Evolutionary conservation across 1,140 invertebrate species (phyloP).

Genomic region (Pogonomyrmex barbatus): DNA sequence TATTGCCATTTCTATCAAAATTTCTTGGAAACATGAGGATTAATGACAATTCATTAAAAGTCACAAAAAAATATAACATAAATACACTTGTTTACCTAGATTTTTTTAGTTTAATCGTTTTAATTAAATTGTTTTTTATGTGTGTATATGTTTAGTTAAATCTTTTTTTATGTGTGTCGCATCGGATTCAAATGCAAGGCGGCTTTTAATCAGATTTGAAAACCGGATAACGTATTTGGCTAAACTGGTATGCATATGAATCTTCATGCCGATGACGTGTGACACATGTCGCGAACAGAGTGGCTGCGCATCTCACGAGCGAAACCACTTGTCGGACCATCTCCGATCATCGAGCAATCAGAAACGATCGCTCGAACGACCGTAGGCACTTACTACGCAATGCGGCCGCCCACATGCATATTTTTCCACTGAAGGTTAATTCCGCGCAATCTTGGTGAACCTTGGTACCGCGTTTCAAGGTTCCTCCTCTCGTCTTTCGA

Average conservation of each 20-base stretch:
- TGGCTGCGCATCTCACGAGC: slow-evolving; percentile 3
- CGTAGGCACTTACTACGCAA: slow-evolving; percentile 54
- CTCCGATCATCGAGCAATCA: slow-evolving; percentile 47
- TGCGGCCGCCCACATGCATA: slow-evolving; percentile 55
- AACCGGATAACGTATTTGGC: not conserved
- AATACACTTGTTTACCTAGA: too few species aligned
- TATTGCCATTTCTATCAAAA: not conserved
- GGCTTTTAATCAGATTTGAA: not conserved
- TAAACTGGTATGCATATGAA: not conserved
- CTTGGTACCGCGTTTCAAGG: slow-evolving; percentile 54
- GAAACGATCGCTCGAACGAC: not conserved
- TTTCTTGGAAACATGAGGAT: not conserved
- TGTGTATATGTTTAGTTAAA: too few species aligned
- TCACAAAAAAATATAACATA: not conserved
- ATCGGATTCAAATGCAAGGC: not conserved
- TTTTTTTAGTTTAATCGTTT: too few species aligned
- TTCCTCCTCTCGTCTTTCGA: not conserved
- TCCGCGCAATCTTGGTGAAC: slow-evolving; percentile 38
- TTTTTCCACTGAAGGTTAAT: slow-evolving; percentile 16
- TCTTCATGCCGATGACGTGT: not conserved
- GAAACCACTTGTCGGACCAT: slow-evolving; percentile 2
- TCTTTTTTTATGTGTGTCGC: not conserved
- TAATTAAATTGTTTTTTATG: too few species aligned
- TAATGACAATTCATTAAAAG: not conserved
- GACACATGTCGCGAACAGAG: slow-evolving; percentile 8